These are phyloP conservation scores for Parapristionchus giblindavisi DNA, from an alignment of 2,888 invertebrate genomes.

Conservation along the genomic window DNA sequence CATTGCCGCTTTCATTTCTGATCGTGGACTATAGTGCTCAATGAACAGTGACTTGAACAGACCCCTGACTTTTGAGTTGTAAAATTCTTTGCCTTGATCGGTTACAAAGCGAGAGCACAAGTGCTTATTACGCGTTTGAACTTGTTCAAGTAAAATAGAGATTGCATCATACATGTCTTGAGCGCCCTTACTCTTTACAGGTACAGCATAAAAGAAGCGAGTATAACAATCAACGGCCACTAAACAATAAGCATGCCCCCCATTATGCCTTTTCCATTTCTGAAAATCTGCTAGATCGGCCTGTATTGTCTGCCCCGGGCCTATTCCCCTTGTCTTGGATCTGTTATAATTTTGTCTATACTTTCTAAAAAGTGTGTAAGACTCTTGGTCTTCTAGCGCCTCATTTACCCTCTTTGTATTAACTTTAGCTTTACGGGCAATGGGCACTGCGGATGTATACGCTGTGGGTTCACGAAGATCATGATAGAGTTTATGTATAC, in stretches of 20 bases:
- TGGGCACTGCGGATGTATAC: not conserved
- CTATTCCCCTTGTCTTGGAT: not conserved
- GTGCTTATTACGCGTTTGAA: not conserved
- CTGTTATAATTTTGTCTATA: not conserved
- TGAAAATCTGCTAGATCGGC: slow-evolving; percentile 10
- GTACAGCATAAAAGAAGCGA: not conserved
- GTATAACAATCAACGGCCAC: not conserved
- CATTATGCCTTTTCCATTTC: not conserved
- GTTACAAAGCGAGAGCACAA: not conserved
- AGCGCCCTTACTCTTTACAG: not conserved
- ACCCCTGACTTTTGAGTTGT: not conserved
- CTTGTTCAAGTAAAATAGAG: not conserved
- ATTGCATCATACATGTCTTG: not conserved
- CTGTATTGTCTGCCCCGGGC: not conserved
- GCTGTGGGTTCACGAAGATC: not conserved
- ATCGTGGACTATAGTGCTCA: not conserved
- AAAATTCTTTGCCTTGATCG: not conserved
- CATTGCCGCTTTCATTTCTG: not conserved
- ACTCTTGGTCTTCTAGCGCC: not conserved
- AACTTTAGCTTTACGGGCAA: not conserved
- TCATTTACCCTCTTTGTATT: not conserved
- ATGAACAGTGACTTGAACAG: not conserved
- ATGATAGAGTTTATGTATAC: not conserved
- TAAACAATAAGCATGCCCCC: not conserved
- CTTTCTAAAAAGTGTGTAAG: not conserved